Percentiles rank a stretch among this genome's conserved stretches.
These are phyloP conservation scores for Forpus xanthops DNA, from an alignment of 2,797 vertebrate genomes.

Conservation along the genomic window DNA sequence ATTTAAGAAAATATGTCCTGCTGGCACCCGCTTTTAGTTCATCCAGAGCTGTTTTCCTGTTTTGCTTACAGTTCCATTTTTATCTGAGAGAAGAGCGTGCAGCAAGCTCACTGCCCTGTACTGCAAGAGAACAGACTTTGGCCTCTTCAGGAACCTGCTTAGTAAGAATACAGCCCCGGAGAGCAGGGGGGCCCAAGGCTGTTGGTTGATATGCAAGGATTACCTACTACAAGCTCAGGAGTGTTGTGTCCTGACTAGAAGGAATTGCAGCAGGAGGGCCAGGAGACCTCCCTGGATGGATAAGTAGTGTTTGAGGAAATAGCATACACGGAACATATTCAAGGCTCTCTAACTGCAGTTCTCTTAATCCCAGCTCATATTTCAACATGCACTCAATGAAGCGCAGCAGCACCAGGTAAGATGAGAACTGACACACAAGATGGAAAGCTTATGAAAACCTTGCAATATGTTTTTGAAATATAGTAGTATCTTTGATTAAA, in stretches of 20 bases:
- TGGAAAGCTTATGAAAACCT: background rate
- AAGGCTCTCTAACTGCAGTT: background rate
- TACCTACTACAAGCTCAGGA: too few species aligned
- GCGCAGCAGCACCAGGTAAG: background rate
- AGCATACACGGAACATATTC: background rate
- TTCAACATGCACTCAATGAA: background rate
- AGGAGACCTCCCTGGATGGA: too few species aligned
- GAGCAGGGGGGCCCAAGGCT: too few species aligned
- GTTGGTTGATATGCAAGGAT: too few species aligned
- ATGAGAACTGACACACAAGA: background rate
- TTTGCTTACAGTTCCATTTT: background rate
- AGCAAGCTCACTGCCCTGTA: too few species aligned
- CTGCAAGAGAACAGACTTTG: too few species aligned
- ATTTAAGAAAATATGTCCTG: background rate
- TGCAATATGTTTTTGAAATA: background rate
- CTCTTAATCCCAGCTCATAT: slow-evolving; percentile 21
- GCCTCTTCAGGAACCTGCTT: too few species aligned
- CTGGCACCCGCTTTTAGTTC: background rate
- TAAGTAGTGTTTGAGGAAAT: too few species aligned
- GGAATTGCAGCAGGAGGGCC: too few species aligned
- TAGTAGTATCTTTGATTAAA: background rate
- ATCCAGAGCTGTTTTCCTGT: background rate
- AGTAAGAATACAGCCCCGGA: too few species aligned
- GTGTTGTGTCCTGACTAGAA: too few species aligned
- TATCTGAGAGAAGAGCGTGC: too few species aligned